Evolutionary conservation across 2,797 vertebrate genomes (phyloP).

Genomic region (Erithacus rubecula): DNA sequence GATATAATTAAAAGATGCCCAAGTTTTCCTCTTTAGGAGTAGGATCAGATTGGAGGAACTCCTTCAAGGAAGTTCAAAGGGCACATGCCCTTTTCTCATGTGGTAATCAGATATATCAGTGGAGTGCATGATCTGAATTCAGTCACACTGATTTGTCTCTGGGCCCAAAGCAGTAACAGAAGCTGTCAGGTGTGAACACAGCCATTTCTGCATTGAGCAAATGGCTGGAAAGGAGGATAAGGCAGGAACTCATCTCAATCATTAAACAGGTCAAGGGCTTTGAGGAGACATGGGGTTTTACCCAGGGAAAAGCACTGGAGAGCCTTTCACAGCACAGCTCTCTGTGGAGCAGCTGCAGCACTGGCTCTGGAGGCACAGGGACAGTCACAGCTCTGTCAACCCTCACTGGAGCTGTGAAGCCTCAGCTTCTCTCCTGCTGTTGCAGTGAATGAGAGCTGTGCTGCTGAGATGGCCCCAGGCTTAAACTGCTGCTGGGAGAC

Average conservation of each 20-base stretch:
- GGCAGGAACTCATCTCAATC: not conserved
- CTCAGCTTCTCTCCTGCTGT: not conserved
- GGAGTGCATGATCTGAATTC: not conserved
- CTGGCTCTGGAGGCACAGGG: not conserved
- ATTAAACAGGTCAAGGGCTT: not conserved
- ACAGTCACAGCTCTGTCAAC: not conserved
- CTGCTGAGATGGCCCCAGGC: accelerated
- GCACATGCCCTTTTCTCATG: not conserved
- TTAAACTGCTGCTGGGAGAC: not conserved
- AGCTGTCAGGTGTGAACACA: accelerated
- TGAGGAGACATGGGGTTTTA: not conserved
- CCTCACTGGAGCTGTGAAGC: not conserved
- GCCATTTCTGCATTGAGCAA: not conserved
- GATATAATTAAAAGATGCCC: not conserved
- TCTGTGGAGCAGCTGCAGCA: not conserved
- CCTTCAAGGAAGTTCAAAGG: not conserved
- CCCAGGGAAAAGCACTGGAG: not conserved
- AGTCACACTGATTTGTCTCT: not conserved
- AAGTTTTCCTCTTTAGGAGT: not conserved
- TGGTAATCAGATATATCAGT: not conserved
- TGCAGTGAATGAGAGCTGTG: not conserved
- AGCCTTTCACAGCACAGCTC: not conserved
- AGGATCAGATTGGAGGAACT: not conserved
- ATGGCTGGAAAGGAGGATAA: not conserved
- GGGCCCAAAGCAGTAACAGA: not conserved